Base-by-base conservation (phyloP, 1,140 invertebrate species). In the Rhyacophila brunnea region DNA sequence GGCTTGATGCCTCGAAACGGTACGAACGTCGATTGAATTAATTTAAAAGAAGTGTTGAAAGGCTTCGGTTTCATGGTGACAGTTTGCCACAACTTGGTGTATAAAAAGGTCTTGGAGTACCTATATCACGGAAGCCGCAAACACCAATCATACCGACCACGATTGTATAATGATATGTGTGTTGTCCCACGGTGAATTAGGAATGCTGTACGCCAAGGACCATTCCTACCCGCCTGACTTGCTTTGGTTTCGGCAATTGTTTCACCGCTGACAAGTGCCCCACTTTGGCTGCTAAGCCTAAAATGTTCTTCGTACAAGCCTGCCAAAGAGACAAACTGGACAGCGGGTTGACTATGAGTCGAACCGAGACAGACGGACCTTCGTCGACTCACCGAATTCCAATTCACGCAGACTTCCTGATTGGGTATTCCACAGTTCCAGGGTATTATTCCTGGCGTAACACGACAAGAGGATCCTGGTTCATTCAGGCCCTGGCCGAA, bases 401-500 rank as follows among this genome's bases (percentile, higher is more conserved):
- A 9, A 83, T 86, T 54, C 90, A 95, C 74, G 95, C 95, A 15
- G 95, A 98, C 74, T 95, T 97, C 75, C 78, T 98, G 9, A 91
- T 98, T 68, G 90, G 89, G 11, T 98, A 95, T 73, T 96, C 93
- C 6, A 96, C 95, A 17, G 89, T 97, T 53, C 90, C 93, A 71
- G 94, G 93, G 87, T 81, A 77, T 74, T 98, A 89, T 75, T 96
- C 95, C 0, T 99, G 96, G 96, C 84, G 95, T 56, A 98, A 98
- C 69, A 95, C 92, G 7, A 89, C 88, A 20, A 81, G 85, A 38
- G 92, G 93, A 9, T 97, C 95, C 0, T 99, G 96, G 96, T 98
- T 97, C 69, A 90, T 98, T 74, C 95, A 98, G 80, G 89, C 93
- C 1, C 76, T 99, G 1, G 91, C 89, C 67, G 75, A 85, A 9